Conservation (phyloP, 1,140 invertebrate species). For the Parapsyche elsis region DNA sequence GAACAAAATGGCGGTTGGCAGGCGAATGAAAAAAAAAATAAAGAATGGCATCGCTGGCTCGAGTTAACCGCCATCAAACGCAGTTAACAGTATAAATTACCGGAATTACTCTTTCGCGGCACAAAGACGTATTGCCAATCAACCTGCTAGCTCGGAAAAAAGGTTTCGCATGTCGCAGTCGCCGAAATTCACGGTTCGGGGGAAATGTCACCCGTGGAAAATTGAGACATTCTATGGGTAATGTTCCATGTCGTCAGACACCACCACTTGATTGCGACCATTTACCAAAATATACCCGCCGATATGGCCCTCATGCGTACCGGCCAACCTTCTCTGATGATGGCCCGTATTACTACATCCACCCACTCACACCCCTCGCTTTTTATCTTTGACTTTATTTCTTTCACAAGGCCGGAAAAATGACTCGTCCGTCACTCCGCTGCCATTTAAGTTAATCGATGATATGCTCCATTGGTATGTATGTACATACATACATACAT, state of each 20-base stretch:
- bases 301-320: background rate
- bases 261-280: conserved; percentile 38
- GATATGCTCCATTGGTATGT: too few relatives aligned
- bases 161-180: conserved; percentile 46
- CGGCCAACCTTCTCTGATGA: background rate
- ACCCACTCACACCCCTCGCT: too few relatives aligned
- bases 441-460: too few relatives aligned
- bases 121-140: conserved; percentile 52
- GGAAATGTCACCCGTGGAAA: conserved; percentile 48
- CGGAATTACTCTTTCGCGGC: conserved; percentile 46
- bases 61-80: conserved; percentile 37
- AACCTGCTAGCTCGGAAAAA: conserved; percentile 46
- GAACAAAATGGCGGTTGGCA: background rate
- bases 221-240: conserved; percentile 51
- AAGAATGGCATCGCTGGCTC: conserved; percentile 4
- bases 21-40: background rate
- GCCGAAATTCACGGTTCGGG: conserved; percentile 41
- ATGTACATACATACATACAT: too few relatives aligned
- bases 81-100: conserved; percentile 51
- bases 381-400: too few relatives aligned
- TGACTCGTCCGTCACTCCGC: too few relatives aligned
- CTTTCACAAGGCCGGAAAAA: too few relatives aligned
- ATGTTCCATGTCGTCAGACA: conserved; percentile 44
- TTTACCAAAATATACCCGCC: conserved; percentile 33
- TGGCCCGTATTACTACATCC: too few relatives aligned